Evolutionary conservation across 2,113 vertebrate species (phyloP).

Genomic region (Pogona vitticeps): DNA sequence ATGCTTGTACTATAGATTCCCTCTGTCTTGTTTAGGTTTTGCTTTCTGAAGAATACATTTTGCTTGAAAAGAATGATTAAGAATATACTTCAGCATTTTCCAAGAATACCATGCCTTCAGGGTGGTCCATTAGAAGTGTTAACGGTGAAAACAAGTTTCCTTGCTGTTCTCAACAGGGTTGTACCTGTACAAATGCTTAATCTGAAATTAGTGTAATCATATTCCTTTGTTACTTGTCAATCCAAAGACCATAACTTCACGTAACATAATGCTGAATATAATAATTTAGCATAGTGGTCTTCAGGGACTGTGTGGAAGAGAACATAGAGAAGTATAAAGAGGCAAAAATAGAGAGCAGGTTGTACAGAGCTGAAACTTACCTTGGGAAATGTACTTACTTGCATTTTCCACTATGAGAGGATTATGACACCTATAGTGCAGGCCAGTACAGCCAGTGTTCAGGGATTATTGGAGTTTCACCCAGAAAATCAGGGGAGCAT

Average conservation of each 20-base stretch:
- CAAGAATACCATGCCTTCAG: background rate
- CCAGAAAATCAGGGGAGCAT: too few species aligned
- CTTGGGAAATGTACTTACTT: background rate
- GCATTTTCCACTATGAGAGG: background rate
- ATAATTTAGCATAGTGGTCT: background rate
- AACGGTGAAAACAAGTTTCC: background rate
- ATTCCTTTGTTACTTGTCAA: background rate
- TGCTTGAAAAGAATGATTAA: constrained; percentile 23
- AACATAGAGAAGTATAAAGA: background rate
- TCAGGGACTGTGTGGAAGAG: background rate
- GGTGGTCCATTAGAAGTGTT: background rate
- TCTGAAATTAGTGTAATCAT: background rate
- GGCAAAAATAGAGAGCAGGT: background rate
- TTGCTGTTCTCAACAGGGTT: background rate
- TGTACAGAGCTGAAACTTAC: background rate
- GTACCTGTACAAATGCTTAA: background rate
- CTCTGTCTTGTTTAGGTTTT: background rate
- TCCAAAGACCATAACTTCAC: background rate
- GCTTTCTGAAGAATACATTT: background rate
- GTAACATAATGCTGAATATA: background rate
- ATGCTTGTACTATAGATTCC: background rate
- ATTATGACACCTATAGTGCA: too few species aligned
- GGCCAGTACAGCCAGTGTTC: too few species aligned
- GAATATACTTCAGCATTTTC: background rate
- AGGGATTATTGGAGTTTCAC: too few species aligned